These are phyloP conservation scores for Chorisops tibialis DNA, from an alignment of 2,888 invertebrate species.

Conservation along the genomic window DNA sequence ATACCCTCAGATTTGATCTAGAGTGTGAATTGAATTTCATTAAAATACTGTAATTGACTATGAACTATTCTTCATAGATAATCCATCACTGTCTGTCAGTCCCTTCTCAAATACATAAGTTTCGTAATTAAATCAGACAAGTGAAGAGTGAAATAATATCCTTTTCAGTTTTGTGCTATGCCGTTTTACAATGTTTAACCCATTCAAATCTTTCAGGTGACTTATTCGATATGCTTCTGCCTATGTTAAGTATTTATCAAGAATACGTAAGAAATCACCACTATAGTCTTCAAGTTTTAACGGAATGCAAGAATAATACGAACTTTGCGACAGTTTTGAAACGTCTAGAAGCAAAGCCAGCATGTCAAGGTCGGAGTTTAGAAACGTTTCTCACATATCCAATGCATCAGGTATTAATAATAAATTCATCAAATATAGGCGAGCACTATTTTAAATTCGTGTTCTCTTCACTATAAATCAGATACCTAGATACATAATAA, in stretches of 20 bases:
- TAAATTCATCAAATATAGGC: neutral
- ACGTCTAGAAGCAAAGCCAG: constrained; percentile 78
- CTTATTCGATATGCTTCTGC: constrained; percentile 89
- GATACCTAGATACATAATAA: constrained; percentile 90
- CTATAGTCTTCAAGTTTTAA: constrained; percentile 86
- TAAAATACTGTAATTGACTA: neutral
- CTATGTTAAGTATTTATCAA: constrained; percentile 92
- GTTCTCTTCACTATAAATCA: constrained; percentile 47
- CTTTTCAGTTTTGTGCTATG: too few species aligned
- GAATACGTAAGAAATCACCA: constrained; percentile 93
- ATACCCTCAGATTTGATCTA: too few species aligned
- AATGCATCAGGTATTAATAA: constrained; percentile 76
- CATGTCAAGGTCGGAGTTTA: constrained; percentile 78
- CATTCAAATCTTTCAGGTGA: constrained; percentile 62
- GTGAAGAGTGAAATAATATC: too few species aligned
- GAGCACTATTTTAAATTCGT: neutral
- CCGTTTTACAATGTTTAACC: too few species aligned
- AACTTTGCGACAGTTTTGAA: constrained; percentile 75
- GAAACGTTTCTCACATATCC: constrained; percentile 90
- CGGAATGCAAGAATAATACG: constrained; percentile 84
- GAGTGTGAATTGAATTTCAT: neutral
- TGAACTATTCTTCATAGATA: neutral
- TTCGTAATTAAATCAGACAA: too few species aligned
- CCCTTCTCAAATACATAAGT: too few species aligned
- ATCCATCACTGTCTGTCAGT: neutral